These are phyloP conservation scores for Drosophila rellima DNA, from an alignment of 2,888 invertebrate species.

Conservation along the genomic window DNA sequence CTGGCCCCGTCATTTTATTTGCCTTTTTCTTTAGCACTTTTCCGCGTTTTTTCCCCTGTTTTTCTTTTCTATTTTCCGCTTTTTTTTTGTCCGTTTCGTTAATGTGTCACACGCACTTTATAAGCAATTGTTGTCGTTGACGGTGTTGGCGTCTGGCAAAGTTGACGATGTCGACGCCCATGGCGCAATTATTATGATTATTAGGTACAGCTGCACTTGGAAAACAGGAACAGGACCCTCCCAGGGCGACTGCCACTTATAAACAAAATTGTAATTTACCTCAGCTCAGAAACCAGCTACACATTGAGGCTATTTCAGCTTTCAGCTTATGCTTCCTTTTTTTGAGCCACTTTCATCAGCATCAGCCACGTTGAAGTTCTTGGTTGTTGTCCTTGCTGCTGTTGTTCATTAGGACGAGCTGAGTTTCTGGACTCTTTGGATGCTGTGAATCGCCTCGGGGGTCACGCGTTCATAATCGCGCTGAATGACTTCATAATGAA, in stretches of 20 bases:
- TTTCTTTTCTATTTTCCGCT: slow-evolving; percentile 32
- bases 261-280: slow-evolving; percentile 81
- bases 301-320: slow-evolving; percentile 16
- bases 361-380: slow-evolving; percentile 48
- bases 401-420: slow-evolving; percentile 66
- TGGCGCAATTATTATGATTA: slow-evolving; percentile 81
- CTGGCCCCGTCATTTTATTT: slow-evolving; percentile 68
- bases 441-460: slow-evolving; percentile 74
- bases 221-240: slow-evolving; percentile 37
- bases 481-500: slow-evolving; percentile 83
- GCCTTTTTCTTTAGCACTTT: slow-evolving; percentile 70
- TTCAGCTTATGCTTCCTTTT: slow-evolving; percentile 8
- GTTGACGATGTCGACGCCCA: slow-evolving; percentile 77
- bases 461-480: slow-evolving; percentile 82
- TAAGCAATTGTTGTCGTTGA: slow-evolving; percentile 71
- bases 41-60: slow-evolving; percentile 47
- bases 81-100: slow-evolving; percentile 57
- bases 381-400: slow-evolving; percentile 38
- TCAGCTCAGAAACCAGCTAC: slow-evolving; percentile 44
- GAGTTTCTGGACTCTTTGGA: slow-evolving; percentile 38
- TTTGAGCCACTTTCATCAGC: slow-evolving; percentile 59
- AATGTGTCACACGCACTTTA: slow-evolving; percentile 85
- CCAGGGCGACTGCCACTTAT: slow-evolving; percentile 71
- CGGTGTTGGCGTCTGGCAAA: slow-evolving; percentile 73
- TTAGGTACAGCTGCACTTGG: slow-evolving; percentile 80